Conservation (phyloP, 1,140 invertebrate genomes). For the Subanguina moxae region DNA sequence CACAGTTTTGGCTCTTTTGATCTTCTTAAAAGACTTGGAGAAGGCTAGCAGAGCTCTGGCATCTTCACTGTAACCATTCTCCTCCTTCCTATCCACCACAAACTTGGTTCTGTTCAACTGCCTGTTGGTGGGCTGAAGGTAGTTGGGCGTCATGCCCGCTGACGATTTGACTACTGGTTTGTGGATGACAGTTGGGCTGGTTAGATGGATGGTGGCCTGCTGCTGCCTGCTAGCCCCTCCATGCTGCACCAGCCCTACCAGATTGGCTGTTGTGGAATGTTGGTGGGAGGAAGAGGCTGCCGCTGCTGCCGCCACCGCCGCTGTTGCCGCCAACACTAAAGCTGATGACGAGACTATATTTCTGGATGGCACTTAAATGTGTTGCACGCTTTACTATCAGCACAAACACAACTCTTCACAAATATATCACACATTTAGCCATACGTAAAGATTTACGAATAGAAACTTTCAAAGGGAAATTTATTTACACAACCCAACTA, state of each 20-base stretch:
- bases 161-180: not conserved
- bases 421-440: too few relatives aligned
- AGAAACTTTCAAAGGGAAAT: too few relatives aligned
- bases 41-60: constrained; percentile 48
- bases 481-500: too few relatives aligned
- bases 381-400: too few relatives aligned
- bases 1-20: constrained; percentile 39
- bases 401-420: too few relatives aligned
- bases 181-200: not conserved
- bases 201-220: not conserved
- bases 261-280: too few relatives aligned
- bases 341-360: too few relatives aligned
- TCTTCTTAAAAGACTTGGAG: constrained; percentile 57
- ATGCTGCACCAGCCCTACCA: not conserved
- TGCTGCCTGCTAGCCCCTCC: not conserved
- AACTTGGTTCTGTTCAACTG: not conserved
- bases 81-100: not conserved
- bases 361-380: too few relatives aligned
- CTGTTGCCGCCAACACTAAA: too few relatives aligned
- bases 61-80: not conserved
- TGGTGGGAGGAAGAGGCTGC: too few relatives aligned
- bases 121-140: not conserved
- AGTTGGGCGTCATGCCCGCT: not conserved
- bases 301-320: too few relatives aligned
- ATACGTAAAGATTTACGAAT: too few relatives aligned